phyloP scores from a whole-genome alignment of 2,797 vertebrate genomes.

The Pseudochirops corinnae region DNA sequence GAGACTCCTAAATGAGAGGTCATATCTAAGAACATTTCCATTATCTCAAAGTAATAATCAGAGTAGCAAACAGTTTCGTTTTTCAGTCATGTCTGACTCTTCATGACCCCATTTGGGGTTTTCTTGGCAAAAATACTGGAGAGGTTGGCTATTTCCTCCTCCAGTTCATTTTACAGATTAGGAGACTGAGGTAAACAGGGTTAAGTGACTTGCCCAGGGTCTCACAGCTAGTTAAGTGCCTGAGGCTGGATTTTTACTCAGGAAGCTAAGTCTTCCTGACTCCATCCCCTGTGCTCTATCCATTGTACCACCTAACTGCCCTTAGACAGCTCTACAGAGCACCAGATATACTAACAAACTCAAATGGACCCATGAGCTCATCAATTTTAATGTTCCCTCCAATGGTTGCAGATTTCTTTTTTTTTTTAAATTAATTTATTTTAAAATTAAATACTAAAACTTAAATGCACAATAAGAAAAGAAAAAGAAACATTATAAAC shows the following conservation, averaged over 20 bases:
- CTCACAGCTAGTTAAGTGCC: neutral
- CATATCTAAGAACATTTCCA: neutral
- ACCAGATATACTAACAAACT: neutral
- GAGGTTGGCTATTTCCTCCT: neutral
- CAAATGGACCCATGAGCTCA: neutral
- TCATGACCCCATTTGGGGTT: neutral
- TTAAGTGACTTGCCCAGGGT: neutral
- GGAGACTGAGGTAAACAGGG: neutral
- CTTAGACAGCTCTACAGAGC: neutral
- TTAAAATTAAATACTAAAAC: no score
- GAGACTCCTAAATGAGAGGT: neutral
- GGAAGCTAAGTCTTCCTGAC: neutral
- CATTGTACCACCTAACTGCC: neutral
- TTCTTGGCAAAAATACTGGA: neutral
- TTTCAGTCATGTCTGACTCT: neutral
- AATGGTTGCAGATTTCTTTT: neutral
- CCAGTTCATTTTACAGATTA: neutral
- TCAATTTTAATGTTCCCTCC: neutral
- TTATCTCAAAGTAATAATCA: neutral
- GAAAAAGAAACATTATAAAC: no score
- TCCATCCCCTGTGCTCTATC: neutral
- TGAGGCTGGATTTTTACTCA: neutral
- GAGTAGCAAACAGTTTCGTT: neutral
- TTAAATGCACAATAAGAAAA: no score
- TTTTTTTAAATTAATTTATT: no score